Evolutionary conservation across 2,888 invertebrate genomes (phyloP).

Genomic region (Erebia palarica): DNA sequence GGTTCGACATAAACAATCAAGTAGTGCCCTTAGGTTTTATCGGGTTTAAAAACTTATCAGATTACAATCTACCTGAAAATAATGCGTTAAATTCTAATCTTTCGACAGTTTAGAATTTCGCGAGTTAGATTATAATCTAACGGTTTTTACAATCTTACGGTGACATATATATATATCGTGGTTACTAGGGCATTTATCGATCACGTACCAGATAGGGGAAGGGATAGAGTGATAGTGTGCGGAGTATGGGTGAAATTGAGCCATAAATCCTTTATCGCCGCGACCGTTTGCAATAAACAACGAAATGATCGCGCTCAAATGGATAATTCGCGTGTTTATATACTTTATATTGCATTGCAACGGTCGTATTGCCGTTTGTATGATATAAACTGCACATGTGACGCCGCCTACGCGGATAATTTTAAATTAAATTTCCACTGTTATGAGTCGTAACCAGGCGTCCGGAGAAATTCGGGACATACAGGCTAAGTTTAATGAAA

Average conservation of each 20-base stretch:
- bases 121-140: too few relatives aligned
- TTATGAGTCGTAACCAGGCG: neutral
- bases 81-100: too few relatives aligned
- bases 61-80: too few relatives aligned
- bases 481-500: neutral
- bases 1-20: too few relatives aligned
- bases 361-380: constrained; percentile 21
- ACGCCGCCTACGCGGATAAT: constrained; percentile 23
- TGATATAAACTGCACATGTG: constrained; percentile 21
- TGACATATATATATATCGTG: too few relatives aligned
- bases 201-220: constrained; percentile 25
- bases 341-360: constrained; percentile 36
- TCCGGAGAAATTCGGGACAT: neutral
- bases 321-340: constrained; percentile 40
- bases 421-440: constrained; percentile 18
- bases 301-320: constrained; percentile 41
- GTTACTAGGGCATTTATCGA: constrained; percentile 27
- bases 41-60: too few relatives aligned
- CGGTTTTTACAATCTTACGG: too few relatives aligned
- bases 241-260: constrained; percentile 38
- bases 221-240: constrained; percentile 21
- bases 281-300: constrained; percentile 44
- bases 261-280: constrained; percentile 45
- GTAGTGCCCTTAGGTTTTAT: too few relatives aligned
- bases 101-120: too few relatives aligned